Evolutionary conservation across 2,113 vertebrate species (phyloP).

Genomic region (Lynx canadensis): DNA sequence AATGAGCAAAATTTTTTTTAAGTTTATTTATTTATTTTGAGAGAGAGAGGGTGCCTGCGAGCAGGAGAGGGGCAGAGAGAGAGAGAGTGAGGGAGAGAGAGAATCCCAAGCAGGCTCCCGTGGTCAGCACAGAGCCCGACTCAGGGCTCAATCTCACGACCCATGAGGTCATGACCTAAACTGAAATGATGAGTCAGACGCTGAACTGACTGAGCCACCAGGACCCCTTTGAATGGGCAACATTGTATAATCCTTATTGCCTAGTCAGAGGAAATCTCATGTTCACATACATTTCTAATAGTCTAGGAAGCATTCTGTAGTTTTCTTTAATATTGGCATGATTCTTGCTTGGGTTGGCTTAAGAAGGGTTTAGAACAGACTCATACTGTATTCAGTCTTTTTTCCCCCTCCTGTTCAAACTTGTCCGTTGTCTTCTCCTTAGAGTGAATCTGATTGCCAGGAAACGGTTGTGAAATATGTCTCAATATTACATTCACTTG

Average conservation of each 20-base stretch:
- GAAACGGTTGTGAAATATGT: conserved; percentile 3
- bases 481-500: background rate
- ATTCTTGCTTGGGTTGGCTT: background rate
- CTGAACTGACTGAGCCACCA: no score
- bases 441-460: background rate
- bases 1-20: background rate
- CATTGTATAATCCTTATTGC: background rate
- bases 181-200: no score
- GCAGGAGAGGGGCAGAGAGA: no score
- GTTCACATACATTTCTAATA: background rate
- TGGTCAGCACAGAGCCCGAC: no score
- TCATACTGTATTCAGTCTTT: background rate
- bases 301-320: background rate
- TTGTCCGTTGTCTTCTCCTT: background rate
- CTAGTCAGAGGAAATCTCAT: background rate
- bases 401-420: background rate
- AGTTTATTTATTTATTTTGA: no score
- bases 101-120: no score
- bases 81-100: no score
- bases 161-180: no score
- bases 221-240: background rate
- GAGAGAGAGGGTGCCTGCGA: no score
- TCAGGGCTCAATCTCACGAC: no score
- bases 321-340: background rate
- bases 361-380: background rate